These are phyloP conservation scores for Maniola hyperantus DNA, from an alignment of 2,888 invertebrate species.

Conservation along the genomic window DNA sequence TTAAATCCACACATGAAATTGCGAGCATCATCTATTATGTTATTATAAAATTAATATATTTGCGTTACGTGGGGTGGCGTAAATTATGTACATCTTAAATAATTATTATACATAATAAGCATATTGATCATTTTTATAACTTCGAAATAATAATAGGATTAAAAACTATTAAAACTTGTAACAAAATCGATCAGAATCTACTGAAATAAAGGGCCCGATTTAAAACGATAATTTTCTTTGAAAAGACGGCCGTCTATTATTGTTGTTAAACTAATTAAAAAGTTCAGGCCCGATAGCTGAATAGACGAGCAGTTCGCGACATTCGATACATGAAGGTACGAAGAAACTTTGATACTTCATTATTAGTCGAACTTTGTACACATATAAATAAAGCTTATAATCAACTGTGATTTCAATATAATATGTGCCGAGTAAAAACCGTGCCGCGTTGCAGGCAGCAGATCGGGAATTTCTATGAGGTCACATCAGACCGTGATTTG, in stretches of 20 bases:
- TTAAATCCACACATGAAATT: background rate
- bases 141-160: background rate
- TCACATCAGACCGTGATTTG: too few species aligned
- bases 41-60: too few species aligned
- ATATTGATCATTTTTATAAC: too few species aligned
- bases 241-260: conserved; percentile 65
- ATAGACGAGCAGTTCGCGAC: conserved; percentile 50
- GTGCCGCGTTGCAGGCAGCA: too few species aligned
- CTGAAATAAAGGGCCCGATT: conserved; percentile 24
- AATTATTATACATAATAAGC: too few species aligned
- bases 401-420: background rate
- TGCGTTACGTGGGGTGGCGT: too few species aligned
- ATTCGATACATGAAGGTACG: conserved; percentile 47
- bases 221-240: conserved; percentile 54
- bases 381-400: background rate
- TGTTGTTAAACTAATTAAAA: conserved; percentile 76
- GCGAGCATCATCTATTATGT: background rate
- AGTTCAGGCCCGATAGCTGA: conserved; percentile 62
- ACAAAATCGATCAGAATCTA: conserved; percentile 13
- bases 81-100: too few species aligned
- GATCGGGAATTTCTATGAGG: too few species aligned
- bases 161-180: conserved; percentile 16
- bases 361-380: conserved; percentile 19
- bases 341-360: conserved; percentile 33
- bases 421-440: too few species aligned